These are phyloP conservation scores for Sceloporus tristichus DNA, from an alignment of 2,113 vertebrate species.

Conservation along the genomic window DNA sequence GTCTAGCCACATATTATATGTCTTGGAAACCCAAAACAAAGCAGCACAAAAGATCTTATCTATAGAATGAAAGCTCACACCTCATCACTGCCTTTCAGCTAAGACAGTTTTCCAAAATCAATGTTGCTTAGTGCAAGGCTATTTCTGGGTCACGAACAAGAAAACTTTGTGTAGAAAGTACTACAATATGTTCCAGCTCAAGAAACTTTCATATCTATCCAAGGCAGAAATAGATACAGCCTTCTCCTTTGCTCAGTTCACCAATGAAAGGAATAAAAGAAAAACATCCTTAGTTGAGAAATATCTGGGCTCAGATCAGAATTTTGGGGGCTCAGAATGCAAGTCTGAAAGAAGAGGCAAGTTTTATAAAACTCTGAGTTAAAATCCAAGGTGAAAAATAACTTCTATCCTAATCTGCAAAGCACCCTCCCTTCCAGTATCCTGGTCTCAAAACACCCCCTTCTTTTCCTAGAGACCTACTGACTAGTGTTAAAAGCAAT, in stretches of 20 bases:
- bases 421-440: background rate
- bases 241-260: background rate
- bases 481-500: background rate
- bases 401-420: background rate
- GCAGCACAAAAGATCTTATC: background rate
- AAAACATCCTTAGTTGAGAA: background rate
- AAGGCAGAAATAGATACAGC: background rate
- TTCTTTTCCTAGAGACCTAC: background rate
- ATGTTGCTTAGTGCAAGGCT: constrained; percentile 7
- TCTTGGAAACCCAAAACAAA: constrained; percentile 28
- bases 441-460: background rate
- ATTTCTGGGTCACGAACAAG: constrained; percentile 12
- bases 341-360: background rate
- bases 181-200: background rate
- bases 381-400: background rate
- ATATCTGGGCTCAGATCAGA: background rate
- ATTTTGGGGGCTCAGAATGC: background rate
- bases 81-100: constrained; percentile 45
- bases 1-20: constrained; percentile 24
- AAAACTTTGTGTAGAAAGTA: background rate
- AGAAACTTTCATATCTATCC: background rate
- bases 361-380: background rate
- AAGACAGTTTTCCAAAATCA: constrained; percentile 21
- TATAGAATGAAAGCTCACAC: constrained; percentile 26
- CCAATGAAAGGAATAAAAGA: background rate